Percentiles rank a stretch among this genome's conserved stretches.
Conservation (phyloP, 2,888 invertebrate genomes). For the Cryptocephalus moraei region DNA sequence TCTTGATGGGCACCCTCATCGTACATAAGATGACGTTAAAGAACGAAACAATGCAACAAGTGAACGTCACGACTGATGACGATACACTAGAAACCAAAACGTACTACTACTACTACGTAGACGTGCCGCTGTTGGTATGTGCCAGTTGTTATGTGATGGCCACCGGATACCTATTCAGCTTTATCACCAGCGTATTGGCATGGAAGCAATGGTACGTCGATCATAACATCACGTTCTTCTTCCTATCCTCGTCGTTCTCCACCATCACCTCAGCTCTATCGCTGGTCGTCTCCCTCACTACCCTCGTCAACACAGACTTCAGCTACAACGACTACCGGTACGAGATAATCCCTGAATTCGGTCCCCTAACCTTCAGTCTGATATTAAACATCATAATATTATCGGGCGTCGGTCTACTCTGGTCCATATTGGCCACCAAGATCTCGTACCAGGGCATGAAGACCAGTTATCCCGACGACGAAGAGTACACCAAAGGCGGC, state of each 20-base stretch:
- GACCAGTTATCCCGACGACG: conserved; percentile 48
- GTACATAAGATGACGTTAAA: conserved; percentile 17
- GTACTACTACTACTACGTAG: conserved; percentile 13
- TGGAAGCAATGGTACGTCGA: conserved; percentile 59
- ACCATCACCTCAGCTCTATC: conserved; percentile 40
- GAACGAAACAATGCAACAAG: background rate
- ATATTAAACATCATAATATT: conserved; percentile 48
- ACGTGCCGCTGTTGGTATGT: conserved; percentile 26
- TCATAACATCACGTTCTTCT: conserved; percentile 52
- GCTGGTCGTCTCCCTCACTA: conserved; percentile 19
- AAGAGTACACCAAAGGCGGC: conserved; percentile 36
- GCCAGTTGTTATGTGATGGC: conserved; percentile 44
- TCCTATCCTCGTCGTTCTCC: conserved; percentile 46
- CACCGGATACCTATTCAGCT: conserved; percentile 43
- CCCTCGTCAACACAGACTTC: conserved; percentile 13
- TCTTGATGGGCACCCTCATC: conserved; percentile 47
- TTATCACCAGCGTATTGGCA: conserved; percentile 47
- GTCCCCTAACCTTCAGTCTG: conserved; percentile 13
- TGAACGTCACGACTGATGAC: background rate
- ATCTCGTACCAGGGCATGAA: conserved; percentile 53
- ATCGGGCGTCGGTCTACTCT: conserved; percentile 46
- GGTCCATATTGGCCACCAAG: conserved; percentile 50
- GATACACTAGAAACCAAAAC: background rate
- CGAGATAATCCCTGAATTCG: conserved; percentile 4
- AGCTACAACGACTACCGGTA: conserved; percentile 11